phyloP scores from a whole-genome alignment of 1,140 invertebrate genomes.

The Aplysia californica region DNA sequence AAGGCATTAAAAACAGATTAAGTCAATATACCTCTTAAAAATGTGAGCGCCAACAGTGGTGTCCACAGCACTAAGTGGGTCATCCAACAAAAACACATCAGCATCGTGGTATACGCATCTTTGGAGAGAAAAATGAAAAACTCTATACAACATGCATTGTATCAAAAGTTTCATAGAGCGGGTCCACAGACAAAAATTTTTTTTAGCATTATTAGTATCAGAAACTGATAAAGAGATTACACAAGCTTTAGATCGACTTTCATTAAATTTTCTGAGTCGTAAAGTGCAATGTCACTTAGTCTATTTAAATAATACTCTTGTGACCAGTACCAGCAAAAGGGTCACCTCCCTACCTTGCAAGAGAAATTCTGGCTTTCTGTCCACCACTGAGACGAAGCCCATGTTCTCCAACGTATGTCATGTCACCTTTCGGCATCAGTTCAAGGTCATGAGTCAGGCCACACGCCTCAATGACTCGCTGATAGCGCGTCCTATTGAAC shows the following conservation, averaged over 20 bases:
- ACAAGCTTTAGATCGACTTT: too few species aligned
- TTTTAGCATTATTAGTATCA: background rate
- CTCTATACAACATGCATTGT: background rate
- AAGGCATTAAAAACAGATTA: background rate
- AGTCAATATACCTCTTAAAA: constrained; percentile 18
- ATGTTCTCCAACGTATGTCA: constrained; percentile 87
- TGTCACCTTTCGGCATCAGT: constrained; percentile 80
- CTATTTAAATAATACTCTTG: too few species aligned
- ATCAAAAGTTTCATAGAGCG: background rate
- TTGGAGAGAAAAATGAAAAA: background rate
- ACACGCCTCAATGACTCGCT: constrained; percentile 47
- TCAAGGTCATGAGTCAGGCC: constrained; percentile 74
- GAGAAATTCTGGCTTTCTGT: constrained; percentile 89
- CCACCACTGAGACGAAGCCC: constrained; percentile 88
- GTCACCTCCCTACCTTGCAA: constrained; percentile 64
- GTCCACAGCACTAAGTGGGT: constrained; percentile 85
- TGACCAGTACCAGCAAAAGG: too few species aligned
- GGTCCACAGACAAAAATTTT: background rate
- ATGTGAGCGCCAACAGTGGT: constrained; percentile 11
- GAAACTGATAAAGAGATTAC: too few species aligned
- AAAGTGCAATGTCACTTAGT: too few species aligned
- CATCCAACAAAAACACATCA: constrained; percentile 90
- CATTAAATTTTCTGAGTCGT: too few species aligned
- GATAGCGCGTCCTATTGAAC: constrained; percentile 43
- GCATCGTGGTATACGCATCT: constrained; percentile 67